Percentiles rank a stretch among this genome's conserved stretches.
These are phyloP conservation scores for Nomada ruficornis DNA, from an alignment of 2,888 invertebrate genomes.

Conservation along the genomic window DNA sequence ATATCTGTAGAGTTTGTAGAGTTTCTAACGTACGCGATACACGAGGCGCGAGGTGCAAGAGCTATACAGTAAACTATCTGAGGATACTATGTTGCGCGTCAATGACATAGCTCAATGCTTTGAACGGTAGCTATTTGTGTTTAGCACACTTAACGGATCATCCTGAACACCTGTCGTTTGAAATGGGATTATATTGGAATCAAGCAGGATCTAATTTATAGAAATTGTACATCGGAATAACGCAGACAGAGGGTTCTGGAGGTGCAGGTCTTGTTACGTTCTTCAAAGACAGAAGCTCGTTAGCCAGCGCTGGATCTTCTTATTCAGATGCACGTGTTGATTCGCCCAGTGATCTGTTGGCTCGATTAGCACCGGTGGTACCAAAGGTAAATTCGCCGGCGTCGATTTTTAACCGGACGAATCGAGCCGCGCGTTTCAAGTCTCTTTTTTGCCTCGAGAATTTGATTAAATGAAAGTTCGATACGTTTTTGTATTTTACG, in stretches of 20 bases:
- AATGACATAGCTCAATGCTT: slow-evolving; percentile 52
- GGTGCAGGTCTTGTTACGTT: slow-evolving; percentile 81
- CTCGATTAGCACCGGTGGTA: slow-evolving; percentile 90
- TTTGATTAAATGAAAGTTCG: neutral
- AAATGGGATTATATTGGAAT: slow-evolving; percentile 67
- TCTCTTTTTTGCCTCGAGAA: neutral
- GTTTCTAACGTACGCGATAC: neutral
- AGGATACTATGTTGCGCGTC: neutral
- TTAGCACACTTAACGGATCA: slow-evolving; percentile 60
- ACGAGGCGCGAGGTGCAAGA: slow-evolving; percentile 17
- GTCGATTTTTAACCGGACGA: no score
- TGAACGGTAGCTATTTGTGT: slow-evolving; percentile 62
- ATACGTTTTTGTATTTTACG: neutral
- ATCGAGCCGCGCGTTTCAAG: neutral
- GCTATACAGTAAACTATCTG: neutral
- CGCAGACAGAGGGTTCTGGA: slow-evolving; percentile 86
- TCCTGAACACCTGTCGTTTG: slow-evolving; percentile 71
- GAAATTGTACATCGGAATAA: slow-evolving; percentile 89
- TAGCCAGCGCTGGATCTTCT: slow-evolving; percentile 57
- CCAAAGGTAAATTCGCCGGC: slow-evolving; percentile 88
- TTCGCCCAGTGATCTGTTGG: slow-evolving; percentile 77
- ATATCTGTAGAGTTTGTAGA: neutral
- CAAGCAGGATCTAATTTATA: slow-evolving; percentile 82
- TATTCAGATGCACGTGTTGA: slow-evolving; percentile 66
- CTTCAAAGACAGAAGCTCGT: slow-evolving; percentile 80